Evolutionary conservation across 2,888 invertebrate genomes (phyloP).

Genomic region (Ectobius pallidus): DNA sequence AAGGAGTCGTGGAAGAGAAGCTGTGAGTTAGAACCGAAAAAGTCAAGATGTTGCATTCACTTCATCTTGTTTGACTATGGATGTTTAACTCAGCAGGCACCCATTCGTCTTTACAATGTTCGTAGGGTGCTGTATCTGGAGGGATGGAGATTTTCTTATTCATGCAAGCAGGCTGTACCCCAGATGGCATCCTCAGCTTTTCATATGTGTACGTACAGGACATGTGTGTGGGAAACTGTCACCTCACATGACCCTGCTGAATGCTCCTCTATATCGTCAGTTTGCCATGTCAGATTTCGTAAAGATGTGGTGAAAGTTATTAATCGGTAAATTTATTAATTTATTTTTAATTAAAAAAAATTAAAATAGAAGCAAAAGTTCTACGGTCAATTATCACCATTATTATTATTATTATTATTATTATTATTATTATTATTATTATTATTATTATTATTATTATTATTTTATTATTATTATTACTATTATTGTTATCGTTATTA

Average conservation of each 20-base stretch:
- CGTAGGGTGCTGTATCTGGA: not conserved
- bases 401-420: not conserved
- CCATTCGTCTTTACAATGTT: not conserved
- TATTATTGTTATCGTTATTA: not conserved
- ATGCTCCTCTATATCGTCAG: conserved; percentile 15
- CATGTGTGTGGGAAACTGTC: conserved; percentile 11
- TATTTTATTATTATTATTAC: not conserved
- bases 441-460: not conserved
- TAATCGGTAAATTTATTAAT: too few relatives aligned
- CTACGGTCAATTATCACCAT: not conserved
- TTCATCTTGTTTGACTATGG: not conserved
- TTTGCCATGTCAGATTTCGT: conserved; percentile 8
- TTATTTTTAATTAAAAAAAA: too few relatives aligned
- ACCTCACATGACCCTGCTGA: conserved; percentile 20
- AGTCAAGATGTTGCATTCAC: conserved; percentile 14
- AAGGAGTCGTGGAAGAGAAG: not conserved
- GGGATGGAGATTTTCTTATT: conserved; percentile 18
- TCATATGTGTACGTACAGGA: conserved; percentile 15
- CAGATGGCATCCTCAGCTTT: conserved; percentile 15
- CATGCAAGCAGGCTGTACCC: conserved; percentile 9
- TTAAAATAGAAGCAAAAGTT: too few relatives aligned
- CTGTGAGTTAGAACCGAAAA: not conserved
- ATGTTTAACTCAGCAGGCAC: not conserved
- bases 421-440: not conserved
- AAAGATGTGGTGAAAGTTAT: too few relatives aligned